Evolutionary conservation across 1,140 invertebrate genomes (phyloP), one percentile per base, ranked within the genome.

Genomic region (Brachionus koreanus): DNA sequence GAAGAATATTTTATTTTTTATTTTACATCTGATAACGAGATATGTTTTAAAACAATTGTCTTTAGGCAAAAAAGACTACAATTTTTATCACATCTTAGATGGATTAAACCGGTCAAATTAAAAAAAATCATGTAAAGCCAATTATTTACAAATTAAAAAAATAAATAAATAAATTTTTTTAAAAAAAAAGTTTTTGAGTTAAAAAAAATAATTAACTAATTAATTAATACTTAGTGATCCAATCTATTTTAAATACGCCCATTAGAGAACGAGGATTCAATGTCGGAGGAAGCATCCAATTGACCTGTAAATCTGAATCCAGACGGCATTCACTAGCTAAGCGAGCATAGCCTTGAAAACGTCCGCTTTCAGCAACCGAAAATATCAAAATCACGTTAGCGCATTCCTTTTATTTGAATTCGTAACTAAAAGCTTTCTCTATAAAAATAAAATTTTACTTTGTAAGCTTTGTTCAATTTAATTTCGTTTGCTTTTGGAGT

Each of bases 361-460:
- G 95, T 83, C 96, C 96, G 89, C 95, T 97, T 90, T 98, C 96
- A 89, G 97, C 97, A 0, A 98, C 95, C 65, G 95, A 98, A 90
- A 97, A 98, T 86, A 98, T 93, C 29, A 98, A 90, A 83, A 98
- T 91, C 3, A 98, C 95, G 90, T 98, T 98, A 86, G 94, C 91
- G 75, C 93, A 93, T 87, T 96, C 94, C 86, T 89, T 83, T 69
- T 86, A 85, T 77, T 76, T 3, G 9, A 23, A 37, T 23, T 49
- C 2, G n/a, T 42, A 42, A 35, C 63, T 82, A 29, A 76, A 33
- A 16, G 3, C 33, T 3, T 6, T 7, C 35, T 61, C 16, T 19
- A 19, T 7, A 33, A 25, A 33, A 33, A 12, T 39, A 10, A 63
- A 35, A 61, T 13, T 9, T 85, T 84, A 88, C 88, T 85, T 92